Percentiles rank a stretch among this genome's conserved stretches.
phyloP scores from a whole-genome alignment of 2,888 invertebrate genomes.

The Bembecia ichneumoniformis region DNA sequence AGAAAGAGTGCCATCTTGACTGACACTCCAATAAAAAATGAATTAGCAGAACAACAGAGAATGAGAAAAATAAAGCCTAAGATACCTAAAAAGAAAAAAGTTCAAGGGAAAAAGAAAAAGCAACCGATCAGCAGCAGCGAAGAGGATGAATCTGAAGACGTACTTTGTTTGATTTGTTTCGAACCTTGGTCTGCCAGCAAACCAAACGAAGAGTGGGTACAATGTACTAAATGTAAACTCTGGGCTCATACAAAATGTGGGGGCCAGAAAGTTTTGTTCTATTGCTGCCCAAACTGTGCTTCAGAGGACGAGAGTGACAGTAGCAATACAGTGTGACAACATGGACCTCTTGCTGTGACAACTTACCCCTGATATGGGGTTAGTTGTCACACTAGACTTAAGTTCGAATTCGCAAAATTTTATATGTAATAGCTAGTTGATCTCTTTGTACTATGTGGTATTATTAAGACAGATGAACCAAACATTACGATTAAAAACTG shows the following conservation, averaged over 20 bases:
- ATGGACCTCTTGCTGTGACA: background rate
- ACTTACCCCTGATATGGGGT: background rate
- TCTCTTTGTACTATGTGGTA: too few species aligned
- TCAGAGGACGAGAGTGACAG: background rate
- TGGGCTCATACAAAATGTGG: too few species aligned
- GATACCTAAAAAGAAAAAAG: background rate
- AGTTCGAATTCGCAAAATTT: background rate
- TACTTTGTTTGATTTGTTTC: background rate
- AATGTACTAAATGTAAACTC: background rate
- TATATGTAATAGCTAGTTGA: background rate
- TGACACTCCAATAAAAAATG: background rate
- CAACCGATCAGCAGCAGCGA: background rate
- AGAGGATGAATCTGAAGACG: background rate
- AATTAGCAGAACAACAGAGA: background rate
- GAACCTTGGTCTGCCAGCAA: background rate
- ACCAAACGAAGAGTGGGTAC: background rate
- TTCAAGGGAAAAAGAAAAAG: background rate
- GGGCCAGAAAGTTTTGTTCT: background rate
- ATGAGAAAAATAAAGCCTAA: background rate
- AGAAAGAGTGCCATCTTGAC: background rate
- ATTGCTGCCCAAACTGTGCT: background rate
- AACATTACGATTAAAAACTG: too few species aligned
- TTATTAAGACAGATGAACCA: too few species aligned
- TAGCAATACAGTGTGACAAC: background rate
- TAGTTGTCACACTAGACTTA: background rate